Percentiles rank a stretch among this genome's conserved stretches.
Conservation (phyloP, 1,140 invertebrate genomes). For the Muscidifurax raptorellus region DNA sequence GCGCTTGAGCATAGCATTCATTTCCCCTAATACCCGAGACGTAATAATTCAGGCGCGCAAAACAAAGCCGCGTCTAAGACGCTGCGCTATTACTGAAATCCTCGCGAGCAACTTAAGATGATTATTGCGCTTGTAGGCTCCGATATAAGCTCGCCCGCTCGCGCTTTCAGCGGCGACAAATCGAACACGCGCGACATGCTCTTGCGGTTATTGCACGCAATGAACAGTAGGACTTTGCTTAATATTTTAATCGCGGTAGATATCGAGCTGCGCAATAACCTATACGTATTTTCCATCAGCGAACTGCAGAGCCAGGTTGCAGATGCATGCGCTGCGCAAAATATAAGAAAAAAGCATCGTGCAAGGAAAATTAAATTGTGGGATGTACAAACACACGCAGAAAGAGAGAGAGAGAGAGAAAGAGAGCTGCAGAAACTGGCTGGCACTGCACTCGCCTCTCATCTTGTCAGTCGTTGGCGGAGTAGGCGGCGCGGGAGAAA, state of each 20-base stretch:
- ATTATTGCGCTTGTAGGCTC: background rate
- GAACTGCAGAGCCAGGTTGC: background rate
- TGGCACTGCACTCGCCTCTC: background rate
- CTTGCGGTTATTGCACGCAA: too few relatives aligned
- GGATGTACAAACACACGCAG: background rate
- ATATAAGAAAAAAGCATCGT: background rate
- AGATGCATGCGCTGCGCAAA: background rate
- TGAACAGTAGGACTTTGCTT: too few relatives aligned
- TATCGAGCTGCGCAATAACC: too few relatives aligned
- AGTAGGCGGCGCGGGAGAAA: background rate
- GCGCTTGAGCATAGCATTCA: background rate
- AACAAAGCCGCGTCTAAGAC: background rate
- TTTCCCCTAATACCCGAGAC: constrained; percentile 12
- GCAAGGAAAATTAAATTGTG: background rate
- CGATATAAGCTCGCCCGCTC: background rate
- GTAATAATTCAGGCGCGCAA: constrained; percentile 9
- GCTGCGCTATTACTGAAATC: constrained; percentile 36
- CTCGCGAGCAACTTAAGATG: constrained; percentile 36
- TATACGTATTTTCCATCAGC: background rate
- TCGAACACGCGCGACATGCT: too few relatives aligned
- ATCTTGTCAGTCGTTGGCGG: background rate
- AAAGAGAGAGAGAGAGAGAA: background rate
- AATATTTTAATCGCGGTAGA: too few relatives aligned
- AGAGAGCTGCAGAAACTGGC: background rate
- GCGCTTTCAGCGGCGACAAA: too few relatives aligned